Evolutionary conservation across 1,140 invertebrate genomes (phyloP), one percentile per base, ranked within the genome.

Genomic region (Cydia strobilella): DNA sequence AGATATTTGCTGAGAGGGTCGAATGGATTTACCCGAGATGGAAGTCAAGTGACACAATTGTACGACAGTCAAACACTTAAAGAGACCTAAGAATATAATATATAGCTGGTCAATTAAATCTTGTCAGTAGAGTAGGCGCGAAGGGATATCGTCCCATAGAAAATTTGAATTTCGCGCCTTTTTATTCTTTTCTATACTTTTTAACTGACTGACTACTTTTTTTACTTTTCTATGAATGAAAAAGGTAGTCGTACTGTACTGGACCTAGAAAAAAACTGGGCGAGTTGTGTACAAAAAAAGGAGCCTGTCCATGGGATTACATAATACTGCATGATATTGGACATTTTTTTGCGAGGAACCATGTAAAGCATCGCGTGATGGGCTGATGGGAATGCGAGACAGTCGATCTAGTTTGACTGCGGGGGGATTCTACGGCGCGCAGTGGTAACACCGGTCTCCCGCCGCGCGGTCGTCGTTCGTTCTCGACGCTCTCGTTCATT

Each of bases 361-460:
- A 31, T 39, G 27, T 69, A 59, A 59, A 69, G 65, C 65, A 35
- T 69, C 31, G 65, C 65, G 65, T 72, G 71, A 51, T 63, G 54
- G 20, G 54, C 35, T 72, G 71, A 51, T 63, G 54, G 20, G 54
- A 73, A 75, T 80, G 82, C 84, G 84, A 83, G 80, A 82, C 65
- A 82, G 81, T 80, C 74, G 82, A 83, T 83, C 81, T 82, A 79
- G 84, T 84, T 84, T 83, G 71, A 39, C 73, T 72, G 76, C 76
- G 84, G 81, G 85, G 84, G 88, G 87, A 87, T 79, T 82, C 72
- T 71, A 48, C 76, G 66, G 79, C 82, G 78, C 79, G 82, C 86
- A 91, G 85, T 93, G 90, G 92, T 87, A 92, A 93, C 91, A 90
- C 87, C 84, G 86, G 81, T 81, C 79, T 78, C 79, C 72, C 77